Percentiles rank a stretch among this genome's conserved stretches.
These are phyloP conservation scores for Dermatemys mawii DNA, from an alignment of 2,113 vertebrate species.

Conservation along the genomic window DNA sequence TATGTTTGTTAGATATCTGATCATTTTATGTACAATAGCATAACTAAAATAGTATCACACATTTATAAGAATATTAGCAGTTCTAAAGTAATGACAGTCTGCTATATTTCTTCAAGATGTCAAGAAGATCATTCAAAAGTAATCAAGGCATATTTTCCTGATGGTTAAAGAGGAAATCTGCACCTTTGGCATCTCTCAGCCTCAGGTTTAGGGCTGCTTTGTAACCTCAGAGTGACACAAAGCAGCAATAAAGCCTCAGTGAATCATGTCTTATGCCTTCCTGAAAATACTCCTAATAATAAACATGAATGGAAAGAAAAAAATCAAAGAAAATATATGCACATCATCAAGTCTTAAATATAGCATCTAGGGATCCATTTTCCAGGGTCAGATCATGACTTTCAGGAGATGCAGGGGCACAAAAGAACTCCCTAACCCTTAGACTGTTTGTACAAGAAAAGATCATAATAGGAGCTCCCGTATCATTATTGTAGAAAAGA, in stretches of 20 bases:
- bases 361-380: neutral
- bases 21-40: neutral
- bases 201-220: neutral
- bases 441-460: neutral
- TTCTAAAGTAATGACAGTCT: neutral
- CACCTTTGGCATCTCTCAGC: neutral
- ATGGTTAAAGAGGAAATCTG: neutral
- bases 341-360: neutral
- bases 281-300: neutral
- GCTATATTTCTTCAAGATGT: neutral
- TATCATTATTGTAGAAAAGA: neutral
- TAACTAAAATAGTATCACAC: neutral
- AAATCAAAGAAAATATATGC: neutral
- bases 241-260: accelerated
- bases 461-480: neutral
- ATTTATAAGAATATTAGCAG: neutral
- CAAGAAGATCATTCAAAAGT: neutral
- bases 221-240: neutral
- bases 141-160: conserved; percentile 1
- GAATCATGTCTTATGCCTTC: neutral
- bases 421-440: neutral
- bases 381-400: neutral
- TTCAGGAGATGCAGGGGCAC: accelerated
- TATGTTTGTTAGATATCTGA: neutral
- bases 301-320: neutral